Evolutionary conservation across 2,888 invertebrate species (phyloP).

Genomic region (Rhagonycha fulva): DNA sequence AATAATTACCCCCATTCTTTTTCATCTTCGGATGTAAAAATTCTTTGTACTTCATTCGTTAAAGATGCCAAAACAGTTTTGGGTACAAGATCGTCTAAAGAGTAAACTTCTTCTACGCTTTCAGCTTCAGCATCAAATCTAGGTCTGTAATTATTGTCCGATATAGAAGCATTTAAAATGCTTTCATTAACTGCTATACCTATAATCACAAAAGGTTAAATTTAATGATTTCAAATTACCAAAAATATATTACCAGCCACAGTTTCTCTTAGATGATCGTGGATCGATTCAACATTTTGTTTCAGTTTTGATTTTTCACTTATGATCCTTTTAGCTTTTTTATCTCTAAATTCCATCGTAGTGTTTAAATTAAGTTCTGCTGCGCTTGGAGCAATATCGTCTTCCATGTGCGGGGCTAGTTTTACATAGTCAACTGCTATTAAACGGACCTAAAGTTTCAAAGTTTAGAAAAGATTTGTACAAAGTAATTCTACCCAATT

Average conservation of each 20-base stretch:
- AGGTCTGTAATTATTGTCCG: slow-evolving; percentile 50
- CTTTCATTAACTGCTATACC: slow-evolving; percentile 39
- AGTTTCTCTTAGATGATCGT: slow-evolving; percentile 62
- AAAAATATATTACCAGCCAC: slow-evolving; percentile 53
- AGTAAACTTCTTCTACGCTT: slow-evolving; percentile 57
- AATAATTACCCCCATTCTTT: slow-evolving; percentile 12
- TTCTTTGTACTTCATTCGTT: slow-evolving; percentile 4
- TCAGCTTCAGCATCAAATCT: slow-evolving; percentile 60
- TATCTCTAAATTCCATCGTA: slow-evolving; percentile 66
- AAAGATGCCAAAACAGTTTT: slow-evolving; percentile 38
- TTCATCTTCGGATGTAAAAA: slow-evolving; percentile 9
- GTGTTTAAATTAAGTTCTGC: slow-evolving; percentile 57
- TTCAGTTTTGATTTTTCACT: slow-evolving; percentile 66
- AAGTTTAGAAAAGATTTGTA: background rate
- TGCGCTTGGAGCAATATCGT: slow-evolving; percentile 35
- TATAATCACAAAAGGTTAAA: slow-evolving; percentile 23
- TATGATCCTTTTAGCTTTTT: slow-evolving; percentile 61
- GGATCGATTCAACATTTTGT: slow-evolving; percentile 61
- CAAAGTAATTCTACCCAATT: background rate
- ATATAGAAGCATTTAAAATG: slow-evolving; percentile 52
- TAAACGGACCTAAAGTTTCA: slow-evolving; percentile 25
- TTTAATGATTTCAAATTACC: background rate
- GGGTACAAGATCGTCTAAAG: slow-evolving; percentile 55
- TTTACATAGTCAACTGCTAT: slow-evolving; percentile 29
- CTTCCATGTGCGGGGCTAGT: slow-evolving; percentile 15